These are phyloP conservation scores for Gymnothorax javanicus DNA, from an alignment of 2,797 vertebrate species.

Conservation along the genomic window DNA sequence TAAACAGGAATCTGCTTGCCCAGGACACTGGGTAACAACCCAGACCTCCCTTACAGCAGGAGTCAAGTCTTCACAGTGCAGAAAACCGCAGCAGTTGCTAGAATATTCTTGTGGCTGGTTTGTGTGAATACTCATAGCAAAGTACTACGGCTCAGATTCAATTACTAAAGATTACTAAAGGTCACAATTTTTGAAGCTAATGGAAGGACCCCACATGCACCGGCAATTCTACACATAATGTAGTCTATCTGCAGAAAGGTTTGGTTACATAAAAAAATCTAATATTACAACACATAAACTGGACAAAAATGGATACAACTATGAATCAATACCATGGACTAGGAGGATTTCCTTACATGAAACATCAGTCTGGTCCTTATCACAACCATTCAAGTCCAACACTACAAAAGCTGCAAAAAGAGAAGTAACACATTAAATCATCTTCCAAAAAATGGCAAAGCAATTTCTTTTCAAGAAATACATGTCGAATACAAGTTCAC, in stretches of 20 bases:
- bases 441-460: not conserved
- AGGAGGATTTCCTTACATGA: not conserved
- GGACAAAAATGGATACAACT: not conserved
- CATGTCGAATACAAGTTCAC: too few species aligned
- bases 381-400: not conserved
- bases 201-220: not conserved
- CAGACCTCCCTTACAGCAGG: not conserved
- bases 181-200: not conserved
- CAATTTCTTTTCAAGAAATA: too few species aligned
- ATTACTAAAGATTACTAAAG: not conserved
- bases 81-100: not conserved
- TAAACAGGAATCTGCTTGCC: conserved; percentile 5
- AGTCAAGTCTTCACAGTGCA: not conserved
- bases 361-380: not conserved
- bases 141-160: not conserved
- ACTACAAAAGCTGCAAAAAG: not conserved
- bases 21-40: not conserved
- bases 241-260: not conserved
- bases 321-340: not conserved
- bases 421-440: not conserved
- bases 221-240: not conserved
- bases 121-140: not conserved
- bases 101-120: not conserved
- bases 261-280: not conserved
- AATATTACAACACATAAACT: not conserved